Evolutionary conservation across 64 coral and sea anemone genomes (phyloP).

Genomic region (Stylophora pistillata): DNA sequence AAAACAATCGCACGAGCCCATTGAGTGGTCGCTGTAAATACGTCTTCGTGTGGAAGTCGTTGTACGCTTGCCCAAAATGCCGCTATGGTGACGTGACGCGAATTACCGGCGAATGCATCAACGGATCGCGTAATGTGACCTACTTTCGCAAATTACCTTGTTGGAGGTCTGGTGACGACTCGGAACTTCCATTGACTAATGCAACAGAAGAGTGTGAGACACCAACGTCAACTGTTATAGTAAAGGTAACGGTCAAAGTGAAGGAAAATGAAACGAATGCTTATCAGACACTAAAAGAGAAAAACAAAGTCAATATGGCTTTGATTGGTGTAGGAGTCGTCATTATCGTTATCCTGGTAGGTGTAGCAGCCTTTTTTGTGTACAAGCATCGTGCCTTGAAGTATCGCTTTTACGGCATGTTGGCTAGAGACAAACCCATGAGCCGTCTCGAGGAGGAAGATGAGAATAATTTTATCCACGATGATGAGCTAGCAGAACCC

Average conservation of each 20-base stretch:
- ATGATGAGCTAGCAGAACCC: constrained; percentile 3
- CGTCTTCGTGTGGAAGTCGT: constrained; percentile 72
- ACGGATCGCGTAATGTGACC: constrained; percentile 54
- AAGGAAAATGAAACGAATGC: constrained; percentile 5
- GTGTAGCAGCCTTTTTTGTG: constrained; percentile 71
- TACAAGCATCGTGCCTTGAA: constrained; percentile 74
- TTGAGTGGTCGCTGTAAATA: constrained; percentile 11
- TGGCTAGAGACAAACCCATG: constrained; percentile 85
- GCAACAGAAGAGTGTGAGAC: constrained; percentile 9
- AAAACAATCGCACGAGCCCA: constrained; percentile 27
- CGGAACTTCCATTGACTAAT: neutral
- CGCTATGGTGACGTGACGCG: constrained; percentile 34
- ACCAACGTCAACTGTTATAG: constrained; percentile 5
- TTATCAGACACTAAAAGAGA: neutral
- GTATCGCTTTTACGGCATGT: constrained; percentile 61
- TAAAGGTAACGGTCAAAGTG: neutral
- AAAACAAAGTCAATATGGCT: constrained; percentile 40
- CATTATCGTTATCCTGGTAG: constrained; percentile 45
- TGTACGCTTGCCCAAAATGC: constrained; percentile 93
- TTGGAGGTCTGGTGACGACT: constrained; percentile 46
- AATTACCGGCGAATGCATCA: constrained; percentile 56
- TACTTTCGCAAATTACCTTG: constrained; percentile 49
- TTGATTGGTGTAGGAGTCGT: constrained; percentile 75
- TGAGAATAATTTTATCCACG: constrained; percentile 48
- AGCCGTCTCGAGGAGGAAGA: constrained; percentile 80